Evolutionary conservation across 2,888 invertebrate species (phyloP), one percentile per base, ranked within the genome.

Genomic region (Lucinisca nassula): DNA sequence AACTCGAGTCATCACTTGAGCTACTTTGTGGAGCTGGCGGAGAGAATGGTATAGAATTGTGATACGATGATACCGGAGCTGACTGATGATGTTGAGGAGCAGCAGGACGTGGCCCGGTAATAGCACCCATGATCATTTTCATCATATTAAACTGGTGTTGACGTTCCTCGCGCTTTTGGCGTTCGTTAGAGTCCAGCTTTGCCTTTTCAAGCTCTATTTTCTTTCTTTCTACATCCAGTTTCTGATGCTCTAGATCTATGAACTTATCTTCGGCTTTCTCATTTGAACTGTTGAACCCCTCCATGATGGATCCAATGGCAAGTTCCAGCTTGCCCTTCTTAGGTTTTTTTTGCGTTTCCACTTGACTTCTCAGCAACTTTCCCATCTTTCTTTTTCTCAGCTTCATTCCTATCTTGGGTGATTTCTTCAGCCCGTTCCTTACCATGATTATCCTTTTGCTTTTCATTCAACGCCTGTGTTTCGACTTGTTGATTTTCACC

Each of bases 111-210:
- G n/a, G n/a, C n/a, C n/a, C n/a, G n/a, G n/a, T n/a, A n/a, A n/a
- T n/a, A n/a, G n/a, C n/a, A n/a, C n/a, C n/a, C 49, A 79, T 70
- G 8, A 79, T 79, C 80, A 80, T 38, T 14, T 80, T 24, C 74
- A 74, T 80, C 80, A 80, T 80, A 24, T 38, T 35, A 37, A 55
- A 80, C 24, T 74, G 74, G 55, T 80, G 80, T 2, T 80, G 10
- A 3, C 80, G 17, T 55, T 80, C 74, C 24, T 82, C 76, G 1
- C 76, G 67, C 45, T 70, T 76, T 38, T 77, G 82, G 21, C 77
- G 35, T 40, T 82, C 82, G 24, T 76, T 37, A 10, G 76, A 82
- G 21, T 76, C 77, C 38, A 82, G 24, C 70, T 38, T 76, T 32
- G 49, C 70, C 21, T 38, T 76, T 77, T 82, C 76, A 24, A 82